Base-by-base conservation (phyloP, 2,888 invertebrate species). In the Epinotia demarniana region DNA sequence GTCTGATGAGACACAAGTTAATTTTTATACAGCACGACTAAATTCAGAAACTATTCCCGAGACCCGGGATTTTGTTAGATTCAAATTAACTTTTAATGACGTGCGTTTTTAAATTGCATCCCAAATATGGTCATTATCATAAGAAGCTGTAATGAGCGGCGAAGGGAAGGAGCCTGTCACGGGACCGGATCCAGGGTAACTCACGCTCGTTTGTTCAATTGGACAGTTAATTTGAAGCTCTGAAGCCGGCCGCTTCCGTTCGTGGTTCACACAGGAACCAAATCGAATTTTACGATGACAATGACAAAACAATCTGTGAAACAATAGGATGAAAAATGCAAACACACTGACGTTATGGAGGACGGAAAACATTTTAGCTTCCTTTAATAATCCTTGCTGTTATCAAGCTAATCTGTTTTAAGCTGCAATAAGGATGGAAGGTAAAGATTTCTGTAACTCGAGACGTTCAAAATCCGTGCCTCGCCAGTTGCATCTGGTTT, bases 121-220 rank as follows among this genome's bases (percentile, higher is more conserved):
- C 67, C 62, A 76, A 71, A 60, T 39, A 73, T 72, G 57, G 12
- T 66, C 66, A 66, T 66, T 66, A 73, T 64, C 46, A 64, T 75
- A 72, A 72, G 71, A 72, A 75, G 61, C 70, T 46, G 49, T 63
- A 69, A 74, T 74, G 72, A 67, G 62, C 13, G 39, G 71, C 55
- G 18, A 86, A 87, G 86, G 84, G 84, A 83, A 79, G 79, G 78
- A 76, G 80, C 81, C 81, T 81, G 89, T 89, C 89, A 89, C 89
- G 90, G 83, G 91, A 91, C 92, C 91, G 92, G 92, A 92, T 89
- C 89, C 83, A 82, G 85, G 84, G 86, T 89, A 89, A 92, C 87
- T 91, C 90, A 88, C 86, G 90, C 88, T 91, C 87, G 88, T 92
- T 93, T 86, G 87, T 85, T 89, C 92, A 92, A 93, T 93, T 93